These are phyloP conservation scores for Acanthaster planci DNA, from an alignment of 35 echinoderm and acorn worm species.

Conservation along the genomic window DNA sequence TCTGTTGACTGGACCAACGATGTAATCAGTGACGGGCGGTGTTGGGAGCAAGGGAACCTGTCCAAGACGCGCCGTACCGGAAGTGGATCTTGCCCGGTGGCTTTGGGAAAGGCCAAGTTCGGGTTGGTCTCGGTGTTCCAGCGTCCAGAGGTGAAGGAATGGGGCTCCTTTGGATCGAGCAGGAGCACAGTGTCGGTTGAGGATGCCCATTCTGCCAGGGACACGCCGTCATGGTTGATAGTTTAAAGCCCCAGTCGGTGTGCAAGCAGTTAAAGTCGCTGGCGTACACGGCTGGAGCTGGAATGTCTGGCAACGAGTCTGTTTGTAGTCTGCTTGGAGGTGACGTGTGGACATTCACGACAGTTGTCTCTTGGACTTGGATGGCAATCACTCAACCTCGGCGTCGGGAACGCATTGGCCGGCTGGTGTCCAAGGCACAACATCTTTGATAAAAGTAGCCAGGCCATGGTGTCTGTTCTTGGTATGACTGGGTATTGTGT, in stretches of 20 bases:
- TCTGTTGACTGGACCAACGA: not conserved
- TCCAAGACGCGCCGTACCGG: not conserved
- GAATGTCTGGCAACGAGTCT: not conserved
- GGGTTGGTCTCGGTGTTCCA: slow-evolving; percentile 37
- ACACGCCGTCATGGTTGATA: not conserved
- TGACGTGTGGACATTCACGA: slow-evolving; percentile 23
- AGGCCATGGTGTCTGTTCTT: too few species aligned
- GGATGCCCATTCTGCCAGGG: slow-evolving; percentile 9
- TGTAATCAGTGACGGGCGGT: slow-evolving; percentile 26
- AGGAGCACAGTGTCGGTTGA: not conserved
- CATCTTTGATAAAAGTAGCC: too few species aligned
- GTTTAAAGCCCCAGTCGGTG: not conserved
- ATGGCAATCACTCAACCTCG: not conserved
- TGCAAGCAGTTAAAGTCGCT: slow-evolving; percentile 31
- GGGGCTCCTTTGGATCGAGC: slow-evolving; percentile 28
- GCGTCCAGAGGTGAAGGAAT: slow-evolving; percentile 4
- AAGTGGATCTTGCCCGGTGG: not conserved
- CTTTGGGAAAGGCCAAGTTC: slow-evolving; percentile 12
- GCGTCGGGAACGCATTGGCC: too few species aligned
- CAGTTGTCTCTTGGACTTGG: slow-evolving; percentile 2
- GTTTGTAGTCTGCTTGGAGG: not conserved
- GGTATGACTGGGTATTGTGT: too few species aligned
- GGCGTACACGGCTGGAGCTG: slow-evolving; percentile 15
- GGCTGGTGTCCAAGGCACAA: too few species aligned
- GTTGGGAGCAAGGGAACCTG: slow-evolving; percentile 35